A percentile compares a stretch with the other conserved stretches of the same genome.
Conservation (phyloP, 1,140 invertebrate species). For the Stenopsyche tienmushanensis region DNA sequence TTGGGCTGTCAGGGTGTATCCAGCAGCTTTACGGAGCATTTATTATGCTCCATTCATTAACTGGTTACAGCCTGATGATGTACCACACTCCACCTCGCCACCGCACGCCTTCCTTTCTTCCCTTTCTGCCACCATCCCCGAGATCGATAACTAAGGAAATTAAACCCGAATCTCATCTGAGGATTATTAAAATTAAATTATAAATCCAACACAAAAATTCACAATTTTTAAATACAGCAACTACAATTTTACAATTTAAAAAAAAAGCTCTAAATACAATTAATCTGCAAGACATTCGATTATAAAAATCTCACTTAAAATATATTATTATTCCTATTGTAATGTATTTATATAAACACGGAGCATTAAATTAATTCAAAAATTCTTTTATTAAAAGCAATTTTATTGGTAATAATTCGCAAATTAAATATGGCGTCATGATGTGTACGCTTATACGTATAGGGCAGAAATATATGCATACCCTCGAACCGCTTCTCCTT, state of each 20-base stretch:
- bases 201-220: not conserved
- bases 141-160: not conserved
- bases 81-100: not conserved
- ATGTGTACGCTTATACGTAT: not conserved
- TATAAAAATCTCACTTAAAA: no score
- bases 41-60: slow-evolving; percentile 13
- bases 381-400: no score
- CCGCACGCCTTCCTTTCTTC: not conserved
- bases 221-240: no score
- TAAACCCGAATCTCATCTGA: not conserved
- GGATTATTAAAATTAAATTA: slow-evolving; percentile 6
- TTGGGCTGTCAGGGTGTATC: slow-evolving; percentile 5
- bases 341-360: no score
- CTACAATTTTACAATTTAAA: no score
- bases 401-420: no score
- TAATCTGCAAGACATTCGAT: no score
- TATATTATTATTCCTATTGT: no score
- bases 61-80: slow-evolving; percentile 11
- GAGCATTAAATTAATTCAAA: no score
- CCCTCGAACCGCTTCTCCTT: slow-evolving; percentile 24
- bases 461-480: not conserved
- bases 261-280: no score
- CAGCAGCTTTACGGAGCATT: slow-evolving; percentile 2
- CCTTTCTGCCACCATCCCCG: not conserved
- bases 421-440: no score